Evolutionary conservation across 2,797 vertebrate species (phyloP).

Genomic region (Acanthurus leucopareius): DNA sequence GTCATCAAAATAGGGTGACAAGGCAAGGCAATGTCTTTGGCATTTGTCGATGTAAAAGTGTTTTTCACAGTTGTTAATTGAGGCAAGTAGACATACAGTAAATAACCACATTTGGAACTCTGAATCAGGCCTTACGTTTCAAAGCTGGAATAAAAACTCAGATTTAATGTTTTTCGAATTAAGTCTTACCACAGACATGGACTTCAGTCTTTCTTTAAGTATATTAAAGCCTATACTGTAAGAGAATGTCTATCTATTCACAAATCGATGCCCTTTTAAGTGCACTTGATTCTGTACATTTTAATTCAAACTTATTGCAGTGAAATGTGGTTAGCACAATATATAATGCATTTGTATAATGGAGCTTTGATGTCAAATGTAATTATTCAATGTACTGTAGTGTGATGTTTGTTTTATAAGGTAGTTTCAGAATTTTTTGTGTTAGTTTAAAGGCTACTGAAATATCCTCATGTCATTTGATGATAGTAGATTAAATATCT

Average conservation of each 20-base stretch:
- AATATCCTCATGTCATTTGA: background rate
- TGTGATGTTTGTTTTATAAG: background rate
- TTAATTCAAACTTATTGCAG: background rate
- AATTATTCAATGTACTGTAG: background rate
- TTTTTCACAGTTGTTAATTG: background rate
- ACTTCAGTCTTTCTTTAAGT: background rate
- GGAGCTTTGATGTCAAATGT: background rate
- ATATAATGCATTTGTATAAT: background rate
- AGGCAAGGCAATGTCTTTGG: too few relatives aligned
- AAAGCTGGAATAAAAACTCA: background rate
- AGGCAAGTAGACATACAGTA: too few relatives aligned
- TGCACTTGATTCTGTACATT: background rate
- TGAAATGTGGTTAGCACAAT: background rate
- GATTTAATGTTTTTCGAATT: background rate
- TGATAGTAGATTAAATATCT: background rate
- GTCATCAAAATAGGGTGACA: background rate
- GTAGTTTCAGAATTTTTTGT: background rate
- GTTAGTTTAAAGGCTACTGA: too few relatives aligned
- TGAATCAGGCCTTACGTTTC: background rate
- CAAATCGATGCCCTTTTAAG: background rate
- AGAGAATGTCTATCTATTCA: background rate
- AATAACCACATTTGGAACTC: background rate
- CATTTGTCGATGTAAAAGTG: background rate
- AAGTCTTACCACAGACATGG: background rate
- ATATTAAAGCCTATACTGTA: background rate